Base-by-base conservation (phyloP, 2,797 vertebrate species). In the Kryptolebias ocellatus region DNA sequence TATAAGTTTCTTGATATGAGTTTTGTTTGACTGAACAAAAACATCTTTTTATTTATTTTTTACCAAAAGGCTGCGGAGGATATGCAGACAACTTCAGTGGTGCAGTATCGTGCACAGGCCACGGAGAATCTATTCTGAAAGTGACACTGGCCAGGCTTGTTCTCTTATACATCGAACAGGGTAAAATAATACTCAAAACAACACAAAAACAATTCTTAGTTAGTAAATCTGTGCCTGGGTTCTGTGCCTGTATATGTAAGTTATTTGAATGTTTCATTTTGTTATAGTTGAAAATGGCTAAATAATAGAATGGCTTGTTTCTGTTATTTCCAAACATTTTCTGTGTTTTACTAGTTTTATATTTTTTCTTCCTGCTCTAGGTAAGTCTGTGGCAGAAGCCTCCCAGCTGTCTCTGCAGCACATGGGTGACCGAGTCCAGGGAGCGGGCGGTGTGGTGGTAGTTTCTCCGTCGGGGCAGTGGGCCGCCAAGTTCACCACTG, bases 41-140 rank as follows among this genome's bases (percentile, higher is more conserved):
- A 10, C 2, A 37, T 8, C 34, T 60, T 28, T 29, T 27, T 1
- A 31, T 66, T 15, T 76, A 7, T 86, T 10, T 24, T 72, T 28
- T 53, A 39, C 34, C 69, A 61, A 61, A 52, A 94, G 85, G 87
- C 63, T 93, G 74, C 76, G 92, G 93, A 60, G 88, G 81, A 64
- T 90, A 86, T 57, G 89, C 90, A 78, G 91, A 93, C 81, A 94
- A 92, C 53, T 24, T 72, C 0, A 82, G 47, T 75, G 89, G 86
- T 45, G 92, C 91, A 3, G 91, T 93, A 29, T 93, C 89, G 60
- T 90, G 91, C 84, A 94, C 92, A 8, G 82, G 80, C 51, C 90
- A 88, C 52, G 87, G 84, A 86, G 89, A 95, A 76, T 92, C 91
- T 65, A 93, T 94, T 85, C 90, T 92, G 64, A 95, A 94, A 91